Conservation (phyloP, 2,888 invertebrate species). For the Globia sparganii region DNA sequence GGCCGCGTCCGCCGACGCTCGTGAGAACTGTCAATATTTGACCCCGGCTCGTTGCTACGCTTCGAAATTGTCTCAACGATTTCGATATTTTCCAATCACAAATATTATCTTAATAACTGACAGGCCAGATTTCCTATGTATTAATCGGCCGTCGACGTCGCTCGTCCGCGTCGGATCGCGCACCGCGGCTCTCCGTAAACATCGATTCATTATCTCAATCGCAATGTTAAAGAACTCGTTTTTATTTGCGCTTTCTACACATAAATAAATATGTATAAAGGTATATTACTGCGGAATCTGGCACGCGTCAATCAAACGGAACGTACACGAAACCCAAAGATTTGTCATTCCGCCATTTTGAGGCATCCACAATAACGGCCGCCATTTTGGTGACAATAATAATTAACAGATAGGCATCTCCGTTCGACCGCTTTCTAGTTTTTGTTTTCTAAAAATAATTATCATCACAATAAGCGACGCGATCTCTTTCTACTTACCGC, state of each 20-base stretch:
- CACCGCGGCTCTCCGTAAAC: constrained; percentile 75
- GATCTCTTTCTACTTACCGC: constrained; percentile 89
- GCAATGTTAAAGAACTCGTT: constrained; percentile 85
- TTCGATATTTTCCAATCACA: constrained; percentile 88
- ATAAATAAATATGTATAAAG: constrained; percentile 88
- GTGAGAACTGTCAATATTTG: constrained; percentile 90
- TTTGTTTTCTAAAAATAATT: constrained; percentile 90
- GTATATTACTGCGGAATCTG: constrained; percentile 86
- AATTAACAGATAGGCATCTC: constrained; percentile 90
- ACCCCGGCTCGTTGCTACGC: constrained; percentile 81
- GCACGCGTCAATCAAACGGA: constrained; percentile 90
- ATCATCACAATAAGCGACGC: constrained; percentile 89
- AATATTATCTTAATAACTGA: constrained; percentile 81
- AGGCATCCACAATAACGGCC: constrained; percentile 85
- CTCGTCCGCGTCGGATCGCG: constrained; percentile 73
- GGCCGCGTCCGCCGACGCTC: constrained; percentile 83
- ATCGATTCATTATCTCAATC: constrained; percentile 85
- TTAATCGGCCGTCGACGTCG: constrained; percentile 63
- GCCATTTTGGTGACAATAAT: constrained; percentile 90
- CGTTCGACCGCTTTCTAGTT: constrained; percentile 88
- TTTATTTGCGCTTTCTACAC: constrained; percentile 90
- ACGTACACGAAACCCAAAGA: constrained; percentile 85
- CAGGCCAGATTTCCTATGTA: constrained; percentile 63
- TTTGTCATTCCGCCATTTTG: constrained; percentile 89
- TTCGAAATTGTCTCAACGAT: constrained; percentile 89